Evolutionary conservation across 2,113 vertebrate species (phyloP).

Genomic region (Dasypus novemcinctus): DNA sequence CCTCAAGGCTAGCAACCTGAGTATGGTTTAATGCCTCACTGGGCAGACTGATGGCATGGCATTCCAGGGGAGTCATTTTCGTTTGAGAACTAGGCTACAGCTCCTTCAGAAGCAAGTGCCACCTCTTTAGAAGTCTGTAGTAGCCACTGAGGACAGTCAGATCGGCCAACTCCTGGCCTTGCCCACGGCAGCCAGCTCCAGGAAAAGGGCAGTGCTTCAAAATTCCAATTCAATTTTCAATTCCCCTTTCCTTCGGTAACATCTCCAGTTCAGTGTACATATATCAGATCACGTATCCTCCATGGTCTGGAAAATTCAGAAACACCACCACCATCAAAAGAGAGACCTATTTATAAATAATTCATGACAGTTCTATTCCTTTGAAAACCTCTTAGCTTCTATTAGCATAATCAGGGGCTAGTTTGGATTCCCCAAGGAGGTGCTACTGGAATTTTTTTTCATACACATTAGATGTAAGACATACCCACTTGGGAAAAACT

Average conservation of each 20-base stretch:
- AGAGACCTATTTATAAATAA: conserved; percentile 73
- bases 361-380: conserved; percentile 65
- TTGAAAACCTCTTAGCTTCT: conserved; percentile 75
- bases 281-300: conserved; percentile 24
- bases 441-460: conserved; percentile 52
- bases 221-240: neutral
- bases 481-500: conserved; percentile 56
- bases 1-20: neutral
- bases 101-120: neutral
- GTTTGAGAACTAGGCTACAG: neutral
- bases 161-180: neutral
- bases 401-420: conserved; percentile 70
- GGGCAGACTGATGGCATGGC: neutral
- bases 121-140: neutral
- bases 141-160: neutral
- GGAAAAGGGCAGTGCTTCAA: neutral
- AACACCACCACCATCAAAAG: conserved; percentile 69
- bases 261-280: neutral
- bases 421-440: conserved; percentile 50
- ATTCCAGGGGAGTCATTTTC: neutral
- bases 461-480: conserved; percentile 62
- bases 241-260: neutral
- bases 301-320: conserved; percentile 67
- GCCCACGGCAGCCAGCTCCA: neutral
- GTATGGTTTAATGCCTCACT: accelerated